A percentile compares a stretch with the other conserved stretches of the same genome.
Evolutionary conservation across 2,797 vertebrate genomes (phyloP).

Genomic region (Meda fulgida): DNA sequence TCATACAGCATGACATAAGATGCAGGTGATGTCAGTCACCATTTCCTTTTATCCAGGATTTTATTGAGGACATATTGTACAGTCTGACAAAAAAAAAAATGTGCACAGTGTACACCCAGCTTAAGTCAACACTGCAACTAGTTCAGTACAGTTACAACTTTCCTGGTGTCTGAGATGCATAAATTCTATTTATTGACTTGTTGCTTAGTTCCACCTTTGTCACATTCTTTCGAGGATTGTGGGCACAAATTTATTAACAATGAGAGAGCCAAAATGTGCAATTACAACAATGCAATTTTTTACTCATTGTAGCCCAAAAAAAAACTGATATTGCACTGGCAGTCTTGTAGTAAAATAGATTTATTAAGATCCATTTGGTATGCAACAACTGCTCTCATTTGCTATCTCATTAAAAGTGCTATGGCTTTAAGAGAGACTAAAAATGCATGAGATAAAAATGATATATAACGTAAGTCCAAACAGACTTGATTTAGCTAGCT

Average conservation of each 20-base stretch:
- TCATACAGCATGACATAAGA: not conserved
- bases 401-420: not conserved
- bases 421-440: conserved; percentile 4
- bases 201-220: not conserved
- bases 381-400: conserved; percentile 1
- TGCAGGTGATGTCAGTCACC: not conserved
- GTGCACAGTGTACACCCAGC: conserved; percentile 4
- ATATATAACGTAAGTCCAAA: not conserved
- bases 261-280: not conserved
- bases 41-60: not conserved
- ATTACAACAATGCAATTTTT: not conserved
- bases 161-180: conserved; percentile 9
- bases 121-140: not conserved
- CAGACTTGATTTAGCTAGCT: conserved; percentile 4
- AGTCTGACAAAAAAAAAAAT: not conserved
- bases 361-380: not conserved
- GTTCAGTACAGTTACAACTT: conserved; percentile 8
- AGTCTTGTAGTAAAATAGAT: not conserved
- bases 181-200: not conserved
- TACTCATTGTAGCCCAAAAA: not conserved
- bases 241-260: not conserved
- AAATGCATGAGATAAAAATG: conserved; percentile 13
- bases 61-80: not conserved
- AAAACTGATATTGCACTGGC: not conserved
- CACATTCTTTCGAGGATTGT: not conserved